Conservation (phyloP, 2,888 invertebrate species). For the Petrolisthes cinctipes region DNA sequence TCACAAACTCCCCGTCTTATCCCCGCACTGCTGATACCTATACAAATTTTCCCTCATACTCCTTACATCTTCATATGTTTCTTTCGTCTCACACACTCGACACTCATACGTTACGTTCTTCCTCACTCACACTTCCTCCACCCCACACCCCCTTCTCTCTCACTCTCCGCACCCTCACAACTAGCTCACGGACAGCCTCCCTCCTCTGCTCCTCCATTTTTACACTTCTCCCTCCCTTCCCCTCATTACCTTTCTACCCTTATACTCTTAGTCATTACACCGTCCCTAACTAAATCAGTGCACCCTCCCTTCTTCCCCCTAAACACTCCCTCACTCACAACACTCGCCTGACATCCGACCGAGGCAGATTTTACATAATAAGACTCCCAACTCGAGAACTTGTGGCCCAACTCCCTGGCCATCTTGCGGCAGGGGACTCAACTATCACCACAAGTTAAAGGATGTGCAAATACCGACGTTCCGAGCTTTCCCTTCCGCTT, state of each 20-base stretch:
- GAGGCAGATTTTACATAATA: neutral
- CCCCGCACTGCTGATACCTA: too few species aligned
- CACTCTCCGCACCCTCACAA: neutral
- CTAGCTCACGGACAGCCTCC: neutral
- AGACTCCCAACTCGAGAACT: neutral
- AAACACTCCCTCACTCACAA: too few species aligned
- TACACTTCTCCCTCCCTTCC: neutral
- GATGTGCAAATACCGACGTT: neutral
- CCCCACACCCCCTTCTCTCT: too few species aligned
- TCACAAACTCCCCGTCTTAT: too few species aligned
- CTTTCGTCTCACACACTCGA: too few species aligned
- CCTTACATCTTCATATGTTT: too few species aligned
- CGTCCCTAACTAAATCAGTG: neutral
- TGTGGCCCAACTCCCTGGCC: neutral
- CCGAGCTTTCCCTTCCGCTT: neutral
- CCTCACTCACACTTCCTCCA: neutral
- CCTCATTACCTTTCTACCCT: neutral
- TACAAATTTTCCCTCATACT: too few species aligned
- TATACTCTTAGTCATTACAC: conserved; percentile 9
- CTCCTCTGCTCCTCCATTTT: neutral
- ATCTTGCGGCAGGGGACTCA: neutral
- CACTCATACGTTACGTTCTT: neutral
- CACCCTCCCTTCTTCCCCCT: neutral
- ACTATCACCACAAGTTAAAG: neutral
- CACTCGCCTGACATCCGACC: neutral